These are phyloP conservation scores for Lagria hirta DNA, from an alignment of 2,888 invertebrate species.

Conservation along the genomic window DNA sequence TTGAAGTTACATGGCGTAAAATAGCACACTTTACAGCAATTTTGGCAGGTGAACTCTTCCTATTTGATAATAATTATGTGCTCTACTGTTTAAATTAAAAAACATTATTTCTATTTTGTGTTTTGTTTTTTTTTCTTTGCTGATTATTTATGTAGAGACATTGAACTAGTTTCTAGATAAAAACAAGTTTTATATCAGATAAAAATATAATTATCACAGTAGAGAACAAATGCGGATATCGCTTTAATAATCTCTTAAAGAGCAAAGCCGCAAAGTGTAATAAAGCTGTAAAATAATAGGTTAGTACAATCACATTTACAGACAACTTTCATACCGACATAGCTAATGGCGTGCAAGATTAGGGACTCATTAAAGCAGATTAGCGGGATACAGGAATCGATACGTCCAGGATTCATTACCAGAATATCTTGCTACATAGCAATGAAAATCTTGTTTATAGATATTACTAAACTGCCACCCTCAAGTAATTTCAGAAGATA, in stretches of 20 bases:
- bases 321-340: conserved; percentile 19
- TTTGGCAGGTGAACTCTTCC: too few species aligned
- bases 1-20: too few species aligned
- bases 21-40: too few species aligned
- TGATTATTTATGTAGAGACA: conserved; percentile 18
- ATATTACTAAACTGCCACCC: too few species aligned
- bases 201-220: conserved; percentile 27
- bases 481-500: too few species aligned
- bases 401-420: conserved; percentile 21
- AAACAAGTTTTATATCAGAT: conserved; percentile 25
- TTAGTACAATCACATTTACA: conserved; percentile 25
- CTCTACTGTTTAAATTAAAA: too few species aligned
- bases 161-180: conserved; percentile 24
- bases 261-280: conserved; percentile 22
- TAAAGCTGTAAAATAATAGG: conserved; percentile 27
- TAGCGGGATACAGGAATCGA: conserved; percentile 28
- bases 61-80: too few species aligned
- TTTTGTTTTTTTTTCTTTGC: background rate
- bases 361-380: conserved; percentile 38
- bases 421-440: conserved; percentile 18
- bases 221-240: conserved; percentile 25
- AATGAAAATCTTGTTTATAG: too few species aligned
- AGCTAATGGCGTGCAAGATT: conserved; percentile 36
- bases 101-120: too few species aligned
- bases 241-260: conserved; percentile 16